Evolutionary conservation across 2,888 invertebrate genomes (phyloP), one percentile per base, ranked within the genome.

Genomic region (Standfussiana lucernea): DNA sequence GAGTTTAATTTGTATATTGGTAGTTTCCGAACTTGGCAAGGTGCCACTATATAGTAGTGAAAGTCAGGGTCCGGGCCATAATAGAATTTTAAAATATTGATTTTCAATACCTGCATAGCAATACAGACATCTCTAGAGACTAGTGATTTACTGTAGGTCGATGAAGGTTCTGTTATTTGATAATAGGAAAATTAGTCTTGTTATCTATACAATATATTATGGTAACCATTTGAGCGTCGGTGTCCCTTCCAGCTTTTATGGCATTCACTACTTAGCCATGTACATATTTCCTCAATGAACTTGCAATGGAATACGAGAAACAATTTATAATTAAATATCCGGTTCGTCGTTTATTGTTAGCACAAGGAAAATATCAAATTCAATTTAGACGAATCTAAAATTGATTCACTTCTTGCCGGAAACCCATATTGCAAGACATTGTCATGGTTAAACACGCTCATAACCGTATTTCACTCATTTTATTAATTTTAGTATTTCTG

Each of bases 1-100:
- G 64, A 72, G 72, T 82, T 86, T 87, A 86, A 87, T 86, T 87
- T 80, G 78, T 86, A 79, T 83, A 88, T 88, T 81, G 79, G 73
- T 88, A 68, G 85, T 67, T 80, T 86, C 81, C 77, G 77, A 81
- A 65, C 64, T 74, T 86, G 88, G 88, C 87, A 77, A 53, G 53
- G 32, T 75, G 85, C 87, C 87, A 88, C 76, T 70, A 72, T 62
- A 75, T 40, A 62, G 47, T 53, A 87, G 88, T 85, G 87, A 86
- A 88, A 86, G 83, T 88, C 85, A 67, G 68, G 64, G 75, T 80
- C 62, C 67, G 42, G 72, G 72, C 64, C 53, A 74, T 81, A 80
- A 86, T 83, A 80, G 75, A 85, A 86, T 85, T 87, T 81, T 79
- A 83, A 88, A 81, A 75, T 79, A 88, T 88, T 67, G 79, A 85